phyloP scores from a whole-genome alignment of 2,797 vertebrate genomes.

The Sebastiscus albofasciatus region DNA sequence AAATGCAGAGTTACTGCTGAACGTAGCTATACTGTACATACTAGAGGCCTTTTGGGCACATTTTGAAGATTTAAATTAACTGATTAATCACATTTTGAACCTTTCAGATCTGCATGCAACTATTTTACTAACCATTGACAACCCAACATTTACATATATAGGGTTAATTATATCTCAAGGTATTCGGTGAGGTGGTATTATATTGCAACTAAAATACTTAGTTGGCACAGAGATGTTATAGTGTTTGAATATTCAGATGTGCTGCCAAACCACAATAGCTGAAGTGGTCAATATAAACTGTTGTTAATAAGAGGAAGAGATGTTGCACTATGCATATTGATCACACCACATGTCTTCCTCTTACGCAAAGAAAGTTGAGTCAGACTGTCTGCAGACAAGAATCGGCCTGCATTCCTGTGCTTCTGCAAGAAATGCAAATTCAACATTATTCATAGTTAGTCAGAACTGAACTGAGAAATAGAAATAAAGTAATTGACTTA shows the following conservation, averaged over 20 bases:
- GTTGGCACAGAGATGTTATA: accelerated
- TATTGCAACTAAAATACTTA: not conserved
- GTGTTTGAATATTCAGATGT: not conserved
- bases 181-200: not conserved
- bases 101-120: not conserved
- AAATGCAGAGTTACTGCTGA: not conserved
- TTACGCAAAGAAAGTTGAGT: conserved; percentile 44
- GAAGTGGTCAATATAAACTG: conserved; percentile 18
- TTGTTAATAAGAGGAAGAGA: conserved; percentile 22
- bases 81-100: not conserved
- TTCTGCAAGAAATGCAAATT: conserved; percentile 14
- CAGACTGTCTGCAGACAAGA: conserved; percentile 32
- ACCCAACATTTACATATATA: not conserved
- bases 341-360: conserved; percentile 36
- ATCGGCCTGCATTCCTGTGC: not conserved
- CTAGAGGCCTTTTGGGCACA: not conserved
- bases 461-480: not conserved
- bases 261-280: conserved; percentile 35
- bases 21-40: not conserved
- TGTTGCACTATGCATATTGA: conserved; percentile 1
- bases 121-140: not conserved
- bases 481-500: not conserved
- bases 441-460: not conserved
- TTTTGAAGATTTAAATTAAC: not conserved
- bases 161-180: not conserved